phyloP scores from a whole-genome alignment of 2,113 vertebrate genomes.

The Caloenas nicobarica region DNA sequence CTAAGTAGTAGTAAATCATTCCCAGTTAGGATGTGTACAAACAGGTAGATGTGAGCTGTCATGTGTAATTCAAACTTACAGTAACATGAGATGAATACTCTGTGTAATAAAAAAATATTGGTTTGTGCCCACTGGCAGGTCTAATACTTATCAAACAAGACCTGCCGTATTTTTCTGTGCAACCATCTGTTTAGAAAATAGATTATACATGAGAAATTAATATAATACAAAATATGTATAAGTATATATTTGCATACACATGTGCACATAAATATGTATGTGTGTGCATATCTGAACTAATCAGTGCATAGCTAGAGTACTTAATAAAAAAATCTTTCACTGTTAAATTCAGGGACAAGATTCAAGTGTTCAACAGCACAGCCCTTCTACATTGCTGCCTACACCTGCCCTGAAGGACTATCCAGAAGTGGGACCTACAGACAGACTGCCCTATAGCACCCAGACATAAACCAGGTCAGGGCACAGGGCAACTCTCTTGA shows the following conservation, averaged over 20 bases:
- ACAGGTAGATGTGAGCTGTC: neutral
- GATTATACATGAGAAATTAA: neutral
- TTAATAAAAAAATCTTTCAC: neutral
- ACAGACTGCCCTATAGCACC: neutral
- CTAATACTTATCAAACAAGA: neutral
- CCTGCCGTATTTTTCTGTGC: neutral
- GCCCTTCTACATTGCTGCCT: neutral
- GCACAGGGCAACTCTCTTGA: neutral
- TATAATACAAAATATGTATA: neutral
- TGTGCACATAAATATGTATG: neutral
- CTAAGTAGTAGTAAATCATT: neutral
- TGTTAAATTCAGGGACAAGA: neutral
- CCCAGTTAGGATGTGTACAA: neutral
- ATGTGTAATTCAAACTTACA: neutral
- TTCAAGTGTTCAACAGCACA: neutral
- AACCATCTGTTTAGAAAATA: neutral
- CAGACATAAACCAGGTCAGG: neutral
- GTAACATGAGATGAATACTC: neutral
- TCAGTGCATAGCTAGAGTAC: neutral
- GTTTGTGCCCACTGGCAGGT: neutral
- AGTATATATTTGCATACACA: neutral
- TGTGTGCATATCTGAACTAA: neutral
- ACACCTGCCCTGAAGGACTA: neutral
- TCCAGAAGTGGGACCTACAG: neutral
- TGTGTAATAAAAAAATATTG: neutral